Conservation (phyloP, 1,140 invertebrate species). For the Cataglyphis hispanica region DNA sequence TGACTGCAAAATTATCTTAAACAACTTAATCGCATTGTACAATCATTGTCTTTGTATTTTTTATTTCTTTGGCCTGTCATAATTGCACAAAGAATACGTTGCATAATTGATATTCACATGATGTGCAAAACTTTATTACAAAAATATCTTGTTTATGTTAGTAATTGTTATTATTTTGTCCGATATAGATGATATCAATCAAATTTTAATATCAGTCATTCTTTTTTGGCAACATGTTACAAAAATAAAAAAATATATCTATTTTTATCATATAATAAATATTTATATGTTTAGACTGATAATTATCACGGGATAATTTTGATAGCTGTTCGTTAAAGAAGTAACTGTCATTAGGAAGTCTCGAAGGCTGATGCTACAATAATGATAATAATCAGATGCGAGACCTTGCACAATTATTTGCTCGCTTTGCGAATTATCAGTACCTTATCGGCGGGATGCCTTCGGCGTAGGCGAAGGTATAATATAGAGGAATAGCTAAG, state of each 20-base stretch:
- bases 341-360: not conserved
- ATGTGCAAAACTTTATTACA: not conserved
- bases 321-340: slow-evolving; percentile 19
- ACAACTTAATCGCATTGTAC: not conserved
- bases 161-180: not conserved
- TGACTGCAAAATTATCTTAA: not conserved
- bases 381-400: slow-evolving; percentile 70
- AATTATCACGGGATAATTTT: slow-evolving; percentile 41
- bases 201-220: not conserved
- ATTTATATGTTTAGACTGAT: slow-evolving; percentile 11
- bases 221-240: not conserved
- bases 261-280: slow-evolving; percentile 42
- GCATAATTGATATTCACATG: not conserved
- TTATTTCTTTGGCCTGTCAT: not conserved
- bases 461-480: slow-evolving; percentile 81
- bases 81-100: not conserved
- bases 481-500: slow-evolving; percentile 87
- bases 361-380: not conserved
- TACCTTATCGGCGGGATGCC: slow-evolving; percentile 82
- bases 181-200: slow-evolving; percentile 28
- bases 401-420: slow-evolving; percentile 37
- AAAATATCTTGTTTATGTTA: not conserved
- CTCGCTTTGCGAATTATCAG: not conserved
- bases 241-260: not conserved
- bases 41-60: not conserved